Evolutionary conservation across 2,888 invertebrate genomes (phyloP).

Genomic region (Heliconius ethilla): DNA sequence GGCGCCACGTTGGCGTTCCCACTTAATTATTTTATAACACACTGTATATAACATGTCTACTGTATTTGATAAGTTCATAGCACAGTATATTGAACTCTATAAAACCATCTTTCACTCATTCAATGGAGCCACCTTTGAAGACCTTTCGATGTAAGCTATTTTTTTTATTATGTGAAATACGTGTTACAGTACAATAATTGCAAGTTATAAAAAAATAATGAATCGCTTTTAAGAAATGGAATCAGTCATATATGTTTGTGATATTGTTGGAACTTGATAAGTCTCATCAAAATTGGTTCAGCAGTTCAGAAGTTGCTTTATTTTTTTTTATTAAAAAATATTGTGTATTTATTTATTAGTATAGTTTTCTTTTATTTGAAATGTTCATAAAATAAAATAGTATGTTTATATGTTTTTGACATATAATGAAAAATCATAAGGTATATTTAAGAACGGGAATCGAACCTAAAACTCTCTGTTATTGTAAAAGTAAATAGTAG

Average conservation of each 20-base stretch:
- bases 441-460: background rate
- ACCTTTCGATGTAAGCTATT: background rate
- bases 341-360: too few species aligned
- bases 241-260: background rate
- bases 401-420: too few species aligned
- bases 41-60: conserved; percentile 52
- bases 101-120: conserved; percentile 55
- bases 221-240: too few species aligned
- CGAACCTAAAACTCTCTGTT: background rate
- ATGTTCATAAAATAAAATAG: too few species aligned
- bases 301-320: background rate
- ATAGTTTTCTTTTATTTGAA: too few species aligned
- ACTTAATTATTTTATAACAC: conserved; percentile 46
- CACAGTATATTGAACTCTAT: conserved; percentile 69
- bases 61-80: conserved; percentile 74
- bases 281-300: background rate
- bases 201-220: too few species aligned
- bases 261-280: background rate
- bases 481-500: background rate
- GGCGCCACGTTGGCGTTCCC: background rate
- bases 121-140: conserved; percentile 39
- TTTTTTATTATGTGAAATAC: background rate
- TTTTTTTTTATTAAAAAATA: too few species aligned
- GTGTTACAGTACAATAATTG: background rate
- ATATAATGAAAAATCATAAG: too few species aligned